These are phyloP conservation scores for Chloebia gouldiae DNA, from an alignment of 2,113 vertebrate species.

Conservation along the genomic window DNA sequence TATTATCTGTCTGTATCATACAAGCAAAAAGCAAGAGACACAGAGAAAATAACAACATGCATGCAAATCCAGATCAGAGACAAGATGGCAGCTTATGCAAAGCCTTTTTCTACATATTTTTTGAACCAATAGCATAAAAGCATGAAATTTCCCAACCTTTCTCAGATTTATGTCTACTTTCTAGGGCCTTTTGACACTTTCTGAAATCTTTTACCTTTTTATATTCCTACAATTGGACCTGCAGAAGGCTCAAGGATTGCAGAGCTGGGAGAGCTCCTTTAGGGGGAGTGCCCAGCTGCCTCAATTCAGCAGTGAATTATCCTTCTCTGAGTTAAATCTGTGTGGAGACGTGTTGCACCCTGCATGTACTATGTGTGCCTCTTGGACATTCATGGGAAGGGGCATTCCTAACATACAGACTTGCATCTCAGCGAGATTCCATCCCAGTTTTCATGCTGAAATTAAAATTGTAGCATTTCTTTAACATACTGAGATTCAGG, in stretches of 20 bases:
- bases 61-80: too few species aligned
- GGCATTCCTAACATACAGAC: background rate
- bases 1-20: too few species aligned
- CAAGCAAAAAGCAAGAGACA: too few species aligned
- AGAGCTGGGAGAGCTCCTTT: background rate
- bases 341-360: accelerated
- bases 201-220: too few species aligned
- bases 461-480: background rate
- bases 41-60: too few species aligned
- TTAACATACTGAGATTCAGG: background rate
- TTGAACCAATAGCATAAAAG: too few species aligned
- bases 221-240: background rate
- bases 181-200: too few species aligned
- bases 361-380: accelerated
- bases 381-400: accelerated
- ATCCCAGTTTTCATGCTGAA: background rate
- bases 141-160: too few species aligned
- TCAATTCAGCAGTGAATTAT: background rate
- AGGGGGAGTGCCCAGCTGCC: background rate
- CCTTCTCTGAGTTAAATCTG: background rate
- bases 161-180: too few species aligned
- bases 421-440: background rate
- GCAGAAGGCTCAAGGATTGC: accelerated
- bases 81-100: too few species aligned
- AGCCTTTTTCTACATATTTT: too few species aligned